Percentiles rank a stretch among this genome's conserved stretches.
phyloP scores from a whole-genome alignment of 2,888 invertebrate genomes.

The Hypena proboscidalis region DNA sequence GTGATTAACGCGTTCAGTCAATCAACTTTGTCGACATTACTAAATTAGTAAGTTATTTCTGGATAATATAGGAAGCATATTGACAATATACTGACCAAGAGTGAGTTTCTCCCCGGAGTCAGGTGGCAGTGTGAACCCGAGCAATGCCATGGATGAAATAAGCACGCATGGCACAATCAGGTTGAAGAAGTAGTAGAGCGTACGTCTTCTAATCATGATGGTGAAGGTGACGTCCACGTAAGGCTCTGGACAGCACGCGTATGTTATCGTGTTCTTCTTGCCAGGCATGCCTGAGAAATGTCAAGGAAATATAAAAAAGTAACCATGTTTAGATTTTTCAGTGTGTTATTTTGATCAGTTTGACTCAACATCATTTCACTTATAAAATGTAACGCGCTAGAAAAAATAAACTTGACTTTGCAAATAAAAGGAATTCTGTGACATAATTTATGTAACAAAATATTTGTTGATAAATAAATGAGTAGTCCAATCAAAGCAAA shows the following conservation, averaged over 20 bases:
- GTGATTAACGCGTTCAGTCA: no score
- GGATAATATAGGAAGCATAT: neutral
- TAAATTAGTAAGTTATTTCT: no score
- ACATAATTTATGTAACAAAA: no score
- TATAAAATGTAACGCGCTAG: no score
- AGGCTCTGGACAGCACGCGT: slow-evolving; percentile 97
- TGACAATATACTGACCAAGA: slow-evolving; percentile 88
- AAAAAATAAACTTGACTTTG: no score
- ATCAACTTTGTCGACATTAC: no score
- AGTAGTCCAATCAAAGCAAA: neutral
- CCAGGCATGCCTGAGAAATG: slow-evolving; percentile 93
- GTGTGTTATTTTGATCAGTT: no score
- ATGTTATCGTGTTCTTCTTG: slow-evolving; percentile 94
- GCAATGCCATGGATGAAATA: slow-evolving; percentile 98
- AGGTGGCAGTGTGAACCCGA: slow-evolving; percentile 99
- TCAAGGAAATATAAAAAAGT: slow-evolving; percentile 1
- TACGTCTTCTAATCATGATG: slow-evolving; percentile 97
- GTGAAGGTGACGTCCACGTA: slow-evolving; percentile 98
- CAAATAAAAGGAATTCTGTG: no score
- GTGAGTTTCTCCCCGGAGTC: slow-evolving; percentile 99
- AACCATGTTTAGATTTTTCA: neutral
- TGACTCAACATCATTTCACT: no score
- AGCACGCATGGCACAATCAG: slow-evolving; percentile 99
- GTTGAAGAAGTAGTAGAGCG: slow-evolving; percentile 99
- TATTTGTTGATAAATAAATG: no score